Conservation (phyloP, 64 coral and sea anemone species). For the Acropora tenuis region DNA sequence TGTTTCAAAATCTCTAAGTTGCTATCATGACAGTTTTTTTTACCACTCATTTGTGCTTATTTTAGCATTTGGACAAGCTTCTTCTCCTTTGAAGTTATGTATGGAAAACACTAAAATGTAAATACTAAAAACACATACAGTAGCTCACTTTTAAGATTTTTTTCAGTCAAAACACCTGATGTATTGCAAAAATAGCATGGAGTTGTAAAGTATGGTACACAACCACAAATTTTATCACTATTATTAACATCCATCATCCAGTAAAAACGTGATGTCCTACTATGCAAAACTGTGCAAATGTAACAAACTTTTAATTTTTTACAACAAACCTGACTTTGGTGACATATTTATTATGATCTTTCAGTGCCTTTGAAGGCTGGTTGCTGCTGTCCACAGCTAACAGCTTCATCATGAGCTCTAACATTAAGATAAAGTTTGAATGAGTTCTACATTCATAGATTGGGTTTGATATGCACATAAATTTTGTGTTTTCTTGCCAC, state of each 20-base stretch:
- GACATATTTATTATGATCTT: conserved; percentile 64
- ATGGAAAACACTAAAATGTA: no score
- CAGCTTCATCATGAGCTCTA: conserved; percentile 89
- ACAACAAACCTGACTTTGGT: conserved; percentile 67
- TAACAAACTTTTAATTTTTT: background rate
- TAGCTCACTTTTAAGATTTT: no score
- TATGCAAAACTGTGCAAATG: no score
- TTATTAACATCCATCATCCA: no score
- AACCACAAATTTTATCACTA: no score
- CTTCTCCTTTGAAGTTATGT: background rate
- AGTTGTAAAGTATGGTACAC: no score
- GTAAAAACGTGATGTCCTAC: no score
- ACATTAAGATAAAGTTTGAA: background rate
- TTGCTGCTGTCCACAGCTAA: conserved; percentile 65
- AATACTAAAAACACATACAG: no score
- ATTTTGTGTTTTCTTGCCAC: no score
- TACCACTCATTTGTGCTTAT: background rate
- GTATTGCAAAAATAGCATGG: no score
- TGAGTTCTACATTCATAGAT: no score
- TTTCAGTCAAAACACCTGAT: no score
- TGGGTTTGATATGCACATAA: background rate
- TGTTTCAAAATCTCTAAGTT: background rate
- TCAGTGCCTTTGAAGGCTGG: conserved; percentile 50
- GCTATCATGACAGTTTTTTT: background rate
- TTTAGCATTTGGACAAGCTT: background rate